phyloP scores from a whole-genome alignment of 2,113 vertebrate genomes.

The Eretmodus cyanostictus region DNA sequence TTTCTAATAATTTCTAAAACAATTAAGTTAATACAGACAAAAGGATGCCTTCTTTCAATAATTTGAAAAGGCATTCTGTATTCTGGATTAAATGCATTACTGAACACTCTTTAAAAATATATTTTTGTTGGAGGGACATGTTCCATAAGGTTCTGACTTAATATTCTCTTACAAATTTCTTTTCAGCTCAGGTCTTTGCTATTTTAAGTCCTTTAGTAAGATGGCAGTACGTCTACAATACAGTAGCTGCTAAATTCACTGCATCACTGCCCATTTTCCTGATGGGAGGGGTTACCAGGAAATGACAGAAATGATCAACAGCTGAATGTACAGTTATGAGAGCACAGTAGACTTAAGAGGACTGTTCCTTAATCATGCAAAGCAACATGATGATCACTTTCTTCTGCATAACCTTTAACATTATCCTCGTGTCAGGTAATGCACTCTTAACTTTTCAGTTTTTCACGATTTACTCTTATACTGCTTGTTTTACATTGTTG shows the following conservation, averaged over 20 bases:
- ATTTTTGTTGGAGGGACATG: rapidly evolving
- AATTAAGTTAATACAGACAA: rapidly evolving
- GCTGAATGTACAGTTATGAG: neutral
- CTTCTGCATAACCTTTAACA: neutral
- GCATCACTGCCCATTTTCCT: neutral
- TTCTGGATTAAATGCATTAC: neutral
- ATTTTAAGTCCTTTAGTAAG: neutral
- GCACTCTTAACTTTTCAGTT: rapidly evolving
- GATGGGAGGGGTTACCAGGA: neutral
- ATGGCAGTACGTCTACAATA: neutral
- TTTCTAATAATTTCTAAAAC: neutral
- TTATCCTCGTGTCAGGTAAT: neutral
- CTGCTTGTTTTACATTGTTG: neutral
- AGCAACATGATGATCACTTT: neutral
- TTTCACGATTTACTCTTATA: neutral
- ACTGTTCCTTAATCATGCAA: neutral
- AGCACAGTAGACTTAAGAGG: neutral
- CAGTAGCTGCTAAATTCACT: neutral
- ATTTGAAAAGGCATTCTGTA: rapidly evolving
- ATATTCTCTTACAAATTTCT: neutral
- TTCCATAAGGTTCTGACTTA: neutral
- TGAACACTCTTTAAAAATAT: neutral
- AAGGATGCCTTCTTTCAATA: neutral
- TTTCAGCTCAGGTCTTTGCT: neutral
- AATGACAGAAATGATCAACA: neutral